A percentile compares a stretch with the other conserved stretches of the same genome.
Evolutionary conservation across 2,797 vertebrate genomes (phyloP).

Genomic region (Sebastes wilsoni): DNA sequence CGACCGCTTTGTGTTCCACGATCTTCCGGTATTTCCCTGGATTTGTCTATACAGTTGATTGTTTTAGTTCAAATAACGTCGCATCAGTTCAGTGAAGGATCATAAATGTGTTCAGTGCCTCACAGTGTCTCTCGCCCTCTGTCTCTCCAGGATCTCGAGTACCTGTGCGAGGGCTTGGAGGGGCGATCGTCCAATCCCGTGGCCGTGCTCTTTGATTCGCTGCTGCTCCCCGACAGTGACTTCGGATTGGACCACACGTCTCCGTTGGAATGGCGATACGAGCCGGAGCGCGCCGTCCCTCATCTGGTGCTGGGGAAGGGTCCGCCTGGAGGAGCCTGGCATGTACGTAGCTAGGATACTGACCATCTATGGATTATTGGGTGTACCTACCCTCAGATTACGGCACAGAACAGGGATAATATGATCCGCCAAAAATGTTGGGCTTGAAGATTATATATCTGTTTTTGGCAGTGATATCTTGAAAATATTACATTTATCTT

Average conservation of each 20-base stretch:
- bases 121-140: neutral
- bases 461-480: too few species aligned
- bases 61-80: neutral
- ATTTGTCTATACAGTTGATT: too few species aligned
- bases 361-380: neutral
- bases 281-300: conserved; percentile 74
- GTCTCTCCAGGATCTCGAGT: conserved; percentile 80
- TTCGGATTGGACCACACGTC: conserved; percentile 80
- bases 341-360: conserved; percentile 68
- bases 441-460: too few species aligned
- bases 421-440: too few species aligned
- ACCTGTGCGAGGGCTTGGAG: conserved; percentile 85
- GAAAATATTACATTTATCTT: neutral
- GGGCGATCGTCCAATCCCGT: conserved; percentile 85
- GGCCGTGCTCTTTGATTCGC: conserved; percentile 86
- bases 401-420: too few species aligned
- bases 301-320: conserved; percentile 86
- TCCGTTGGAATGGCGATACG: conserved; percentile 79
- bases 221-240: conserved; percentile 85
- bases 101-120: neutral
- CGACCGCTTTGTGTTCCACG: too few species aligned
- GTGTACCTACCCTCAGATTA: too few species aligned
- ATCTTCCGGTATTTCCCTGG: too few species aligned
- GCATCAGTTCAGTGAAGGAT: neutral
- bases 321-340: conserved; percentile 85